Evolutionary conservation across 2,888 invertebrate genomes (phyloP).

Genomic region (Dolomedes plantarius): DNA sequence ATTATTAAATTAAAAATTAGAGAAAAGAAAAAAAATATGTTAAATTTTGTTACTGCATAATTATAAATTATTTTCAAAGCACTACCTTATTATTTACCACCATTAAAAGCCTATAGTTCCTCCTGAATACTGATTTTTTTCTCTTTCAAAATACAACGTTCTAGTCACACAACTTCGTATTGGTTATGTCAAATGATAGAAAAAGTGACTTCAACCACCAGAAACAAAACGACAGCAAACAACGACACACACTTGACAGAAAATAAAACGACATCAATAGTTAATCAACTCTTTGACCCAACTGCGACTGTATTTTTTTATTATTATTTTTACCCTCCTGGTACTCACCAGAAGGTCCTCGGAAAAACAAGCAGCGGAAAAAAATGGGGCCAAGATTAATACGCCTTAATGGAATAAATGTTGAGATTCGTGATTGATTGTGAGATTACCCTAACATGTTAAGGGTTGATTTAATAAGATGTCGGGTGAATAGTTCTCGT

Average conservation of each 20-base stretch:
- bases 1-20: no score
- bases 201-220: no score
- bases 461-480: background rate
- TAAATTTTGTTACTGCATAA: no score
- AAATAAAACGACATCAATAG: background rate
- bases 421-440: constrained; percentile 1
- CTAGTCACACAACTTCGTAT: no score
- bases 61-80: no score
- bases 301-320: background rate
- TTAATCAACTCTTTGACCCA: constrained; percentile 1
- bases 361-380: background rate
- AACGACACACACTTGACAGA: background rate
- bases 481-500: constrained; percentile 1
- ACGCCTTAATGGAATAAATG: constrained; percentile 6
- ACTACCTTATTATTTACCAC: no score
- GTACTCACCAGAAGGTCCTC: background rate
- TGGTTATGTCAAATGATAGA: no score
- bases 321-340: background rate
- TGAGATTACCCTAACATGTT: constrained; percentile 12
- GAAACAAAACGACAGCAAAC: no score
- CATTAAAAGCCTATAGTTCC: no score
- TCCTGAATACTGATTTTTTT: no score
- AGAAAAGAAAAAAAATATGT: no score
- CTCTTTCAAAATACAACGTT: no score
- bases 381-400: background rate